Base-by-base conservation (phyloP, 2,113 vertebrate genomes). In the Piaya cayana region DNA sequence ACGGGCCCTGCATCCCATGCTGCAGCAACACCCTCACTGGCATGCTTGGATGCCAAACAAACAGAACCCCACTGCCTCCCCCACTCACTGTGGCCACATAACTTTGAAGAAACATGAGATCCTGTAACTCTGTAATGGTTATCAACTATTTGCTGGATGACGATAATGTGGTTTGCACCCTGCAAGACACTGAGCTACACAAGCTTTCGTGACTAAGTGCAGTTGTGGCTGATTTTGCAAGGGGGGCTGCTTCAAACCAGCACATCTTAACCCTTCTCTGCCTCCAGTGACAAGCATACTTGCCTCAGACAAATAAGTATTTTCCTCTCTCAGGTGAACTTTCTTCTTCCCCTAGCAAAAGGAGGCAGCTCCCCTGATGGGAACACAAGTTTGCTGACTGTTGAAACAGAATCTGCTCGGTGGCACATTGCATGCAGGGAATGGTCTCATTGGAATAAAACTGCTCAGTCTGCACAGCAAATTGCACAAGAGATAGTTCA, bases 151-250 rank as follows among this genome's bases (percentile, higher is more conserved):
- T 42, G 86, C 79, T n/a, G 63, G 32, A 21, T 11, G 87, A 34
- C 0, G 4, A 26, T 0, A 11, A 27, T 0, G 22, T 3, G 72
- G 8, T 30, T 8, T 26, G 88, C 39, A 6, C 74, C 23, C 69
- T 13, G 58, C 7, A 10, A 34, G 76, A 23, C 1, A 4, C 43
- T 25, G 36, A 79, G 82, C 90, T 75, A 79, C 3, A 1, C 2
- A 34, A 2, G 4, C 27, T 19, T 11, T n/a, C 63, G 12, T 3
- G 49, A 12, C 83, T 20, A 15, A 77, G 63, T 77, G 12, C 45
- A 11, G 37, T 2, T 3, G 29, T 6, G 56, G 60, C 72, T 32
- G 29, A 9, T 29, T 63, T 39, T 81, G 29, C 77, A 49, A 52
- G 43, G 34, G n/a, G 64, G 20, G 53, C 82, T 43, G 71, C 71